Conservation (phyloP, 2,888 invertebrate genomes). For the Melanostoma mellinum region DNA sequence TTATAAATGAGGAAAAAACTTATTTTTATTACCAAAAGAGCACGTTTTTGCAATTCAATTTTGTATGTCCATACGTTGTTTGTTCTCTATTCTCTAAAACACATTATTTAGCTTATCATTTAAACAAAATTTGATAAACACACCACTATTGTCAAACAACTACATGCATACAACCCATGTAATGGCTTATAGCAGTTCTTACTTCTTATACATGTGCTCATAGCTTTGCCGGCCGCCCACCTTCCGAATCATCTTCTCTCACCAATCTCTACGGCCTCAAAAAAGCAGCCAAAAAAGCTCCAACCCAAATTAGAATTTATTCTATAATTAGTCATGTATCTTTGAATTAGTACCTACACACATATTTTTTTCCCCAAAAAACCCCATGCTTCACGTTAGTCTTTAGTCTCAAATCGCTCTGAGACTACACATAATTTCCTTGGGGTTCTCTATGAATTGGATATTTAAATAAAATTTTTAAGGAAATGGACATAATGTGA, state of each 20-base stretch:
- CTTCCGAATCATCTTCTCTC: slow-evolving; percentile 56
- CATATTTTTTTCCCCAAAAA: slow-evolving; percentile 13
- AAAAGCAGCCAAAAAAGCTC: slow-evolving; percentile 70
- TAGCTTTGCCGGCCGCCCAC: slow-evolving; percentile 50
- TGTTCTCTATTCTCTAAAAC: too few species aligned
- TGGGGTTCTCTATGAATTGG: too few species aligned
- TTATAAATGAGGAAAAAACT: too few species aligned
- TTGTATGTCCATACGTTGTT: too few species aligned
- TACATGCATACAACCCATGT: background rate
- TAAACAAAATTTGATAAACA: slow-evolving; percentile 42
- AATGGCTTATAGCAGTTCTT: too few species aligned
- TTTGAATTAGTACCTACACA: slow-evolving; percentile 15
- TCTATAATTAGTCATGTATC: slow-evolving; percentile 66
- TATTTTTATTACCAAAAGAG: too few species aligned
- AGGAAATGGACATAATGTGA: slow-evolving; percentile 3
- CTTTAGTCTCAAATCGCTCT: slow-evolving; percentile 24
- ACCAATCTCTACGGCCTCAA: slow-evolving; percentile 60
- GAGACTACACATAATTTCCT: background rate
- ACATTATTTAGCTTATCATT: background rate
- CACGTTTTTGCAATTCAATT: too few species aligned
- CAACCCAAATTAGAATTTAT: slow-evolving; percentile 72
- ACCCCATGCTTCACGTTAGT: slow-evolving; percentile 48
- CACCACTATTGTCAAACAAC: slow-evolving; percentile 32
- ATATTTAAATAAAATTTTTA: background rate
- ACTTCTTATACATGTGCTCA: slow-evolving; percentile 59